Conservation (phyloP, 2,888 invertebrate genomes). For the Scaptomyza cyrtandrae region DNA sequence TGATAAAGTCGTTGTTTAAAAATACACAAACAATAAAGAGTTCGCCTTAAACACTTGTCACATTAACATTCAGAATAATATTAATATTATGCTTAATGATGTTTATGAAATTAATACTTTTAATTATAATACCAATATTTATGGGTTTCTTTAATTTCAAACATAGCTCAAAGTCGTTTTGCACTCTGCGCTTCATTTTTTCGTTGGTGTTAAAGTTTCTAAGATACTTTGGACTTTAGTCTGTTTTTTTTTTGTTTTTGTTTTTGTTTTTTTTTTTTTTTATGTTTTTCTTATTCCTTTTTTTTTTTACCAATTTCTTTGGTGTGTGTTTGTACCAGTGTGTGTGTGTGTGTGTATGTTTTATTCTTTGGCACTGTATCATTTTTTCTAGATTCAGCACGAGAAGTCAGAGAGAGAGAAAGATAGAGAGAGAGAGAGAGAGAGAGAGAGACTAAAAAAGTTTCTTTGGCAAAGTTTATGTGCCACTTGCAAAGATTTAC, state of each 20-base stretch:
- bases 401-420: slow-evolving; percentile 22
- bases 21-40: not conserved
- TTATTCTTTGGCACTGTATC: slow-evolving; percentile 69
- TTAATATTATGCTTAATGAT: not conserved
- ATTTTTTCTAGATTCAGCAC: slow-evolving; percentile 68
- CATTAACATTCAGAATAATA: not conserved
- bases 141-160: slow-evolving; percentile 2
- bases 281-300: not conserved
- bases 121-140: slow-evolving; percentile 30
- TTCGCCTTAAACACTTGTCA: not conserved
- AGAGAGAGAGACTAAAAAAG: slow-evolving; percentile 45
- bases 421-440: slow-evolving; percentile 12
- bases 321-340: slow-evolving; percentile 2
- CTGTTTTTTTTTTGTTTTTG: slow-evolving; percentile 26
- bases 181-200: slow-evolving; percentile 23
- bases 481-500: slow-evolving; percentile 80
- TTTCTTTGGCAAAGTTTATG: slow-evolving; percentile 77
- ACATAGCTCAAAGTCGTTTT: slow-evolving; percentile 30
- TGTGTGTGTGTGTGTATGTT: slow-evolving; percentile 18
- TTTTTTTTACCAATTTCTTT: slow-evolving; percentile 26
- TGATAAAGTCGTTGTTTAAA: not conserved
- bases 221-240: slow-evolving; percentile 43
- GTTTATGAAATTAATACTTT: not conserved
- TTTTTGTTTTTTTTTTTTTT: slow-evolving; percentile 11
- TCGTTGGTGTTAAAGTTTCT: slow-evolving; percentile 37